Conservation (phyloP, 2,888 invertebrate genomes). For the Cantharis nigra region DNA sequence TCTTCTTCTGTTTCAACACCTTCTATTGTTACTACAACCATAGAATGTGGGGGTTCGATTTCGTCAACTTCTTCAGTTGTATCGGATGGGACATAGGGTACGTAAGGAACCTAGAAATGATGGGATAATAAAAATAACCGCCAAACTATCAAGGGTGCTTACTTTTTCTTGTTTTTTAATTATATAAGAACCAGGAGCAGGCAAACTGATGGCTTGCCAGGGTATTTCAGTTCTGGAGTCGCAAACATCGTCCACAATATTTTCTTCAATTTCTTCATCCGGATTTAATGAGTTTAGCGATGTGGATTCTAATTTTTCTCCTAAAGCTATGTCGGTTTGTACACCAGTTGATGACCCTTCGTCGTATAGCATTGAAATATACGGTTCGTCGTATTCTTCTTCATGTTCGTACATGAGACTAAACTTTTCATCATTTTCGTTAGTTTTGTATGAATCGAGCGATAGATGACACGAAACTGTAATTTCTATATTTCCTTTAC, state of each 20-base stretch:
- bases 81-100: not conserved
- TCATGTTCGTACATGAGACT: constrained; percentile 27
- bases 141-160: not conserved
- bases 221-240: constrained; percentile 11
- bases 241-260: not conserved
- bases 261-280: not conserved
- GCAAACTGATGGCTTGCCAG: constrained; percentile 16
- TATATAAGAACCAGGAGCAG: constrained; percentile 12
- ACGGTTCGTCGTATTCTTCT: constrained; percentile 20
- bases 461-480: not conserved
- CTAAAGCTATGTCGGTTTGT: constrained; percentile 23
- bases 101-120: not conserved
- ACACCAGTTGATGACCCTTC: constrained; percentile 11
- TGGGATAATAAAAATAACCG: not conserved
- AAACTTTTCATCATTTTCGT: not conserved
- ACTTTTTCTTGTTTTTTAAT: constrained; percentile 1
- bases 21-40: not conserved
- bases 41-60: not conserved
- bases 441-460: not conserved
- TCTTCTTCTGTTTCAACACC: not conserved
- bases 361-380: not conserved
- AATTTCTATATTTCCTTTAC: not conserved
- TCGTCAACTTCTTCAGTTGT: not conserved
- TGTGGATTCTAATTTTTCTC: constrained; percentile 20
- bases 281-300: constrained; percentile 18